phyloP scores from a whole-genome alignment of 2,888 invertebrate species.

The Dicyrtomina minuta region DNA sequence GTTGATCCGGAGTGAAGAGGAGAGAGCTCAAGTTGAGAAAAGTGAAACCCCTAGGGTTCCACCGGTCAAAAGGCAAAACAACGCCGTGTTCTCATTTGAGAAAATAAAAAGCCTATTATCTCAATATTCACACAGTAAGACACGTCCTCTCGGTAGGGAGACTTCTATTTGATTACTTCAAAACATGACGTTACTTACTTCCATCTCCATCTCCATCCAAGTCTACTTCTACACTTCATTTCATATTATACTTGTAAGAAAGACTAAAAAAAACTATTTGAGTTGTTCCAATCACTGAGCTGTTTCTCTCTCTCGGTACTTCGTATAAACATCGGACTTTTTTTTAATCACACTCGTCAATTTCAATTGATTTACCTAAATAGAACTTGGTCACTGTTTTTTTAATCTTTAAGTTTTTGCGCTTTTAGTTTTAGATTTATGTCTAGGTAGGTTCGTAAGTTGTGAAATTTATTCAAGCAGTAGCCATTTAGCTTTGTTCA shows the following conservation, averaged over 20 bases:
- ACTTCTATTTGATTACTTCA: constrained; percentile 18
- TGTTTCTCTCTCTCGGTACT: not conserved
- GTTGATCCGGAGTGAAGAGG: constrained; percentile 26
- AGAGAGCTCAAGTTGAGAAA: constrained; percentile 26
- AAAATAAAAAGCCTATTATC: constrained; percentile 33
- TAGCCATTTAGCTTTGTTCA: no score
- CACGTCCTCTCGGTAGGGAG: constrained; percentile 26
- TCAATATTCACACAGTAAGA: constrained; percentile 31
- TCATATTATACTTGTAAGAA: no score
- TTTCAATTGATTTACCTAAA: no score
- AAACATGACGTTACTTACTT: not conserved
- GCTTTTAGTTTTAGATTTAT: no score
- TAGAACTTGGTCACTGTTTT: no score
- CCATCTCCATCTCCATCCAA: not conserved
- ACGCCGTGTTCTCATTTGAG: constrained; percentile 25
- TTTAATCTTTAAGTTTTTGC: no score
- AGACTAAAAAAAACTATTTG: no score
- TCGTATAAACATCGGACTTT: no score
- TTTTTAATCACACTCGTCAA: no score
- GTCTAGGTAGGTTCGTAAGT: no score
- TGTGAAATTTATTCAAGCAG: no score
- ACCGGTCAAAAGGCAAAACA: constrained; percentile 30
- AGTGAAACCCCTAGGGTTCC: constrained; percentile 28
- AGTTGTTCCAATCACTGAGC: not conserved
- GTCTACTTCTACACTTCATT: not conserved